Conservation (phyloP, 2,113 vertebrate species). For the Herpailurus yagouaroundi region DNA sequence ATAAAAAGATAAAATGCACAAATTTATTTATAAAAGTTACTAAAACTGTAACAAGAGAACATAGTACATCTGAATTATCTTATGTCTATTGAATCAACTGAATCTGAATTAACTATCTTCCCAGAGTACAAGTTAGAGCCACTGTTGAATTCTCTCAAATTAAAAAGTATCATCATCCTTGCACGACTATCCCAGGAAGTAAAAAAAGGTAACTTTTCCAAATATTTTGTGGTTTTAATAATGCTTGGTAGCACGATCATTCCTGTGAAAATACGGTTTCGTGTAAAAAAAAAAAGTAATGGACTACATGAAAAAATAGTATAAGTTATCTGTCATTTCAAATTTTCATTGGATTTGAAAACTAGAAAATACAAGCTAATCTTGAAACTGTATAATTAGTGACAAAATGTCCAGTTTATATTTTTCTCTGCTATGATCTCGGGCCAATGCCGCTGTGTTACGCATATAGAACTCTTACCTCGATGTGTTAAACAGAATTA, state of each 20-base stretch:
- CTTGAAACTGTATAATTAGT: not conserved
- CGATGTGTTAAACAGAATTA: not conserved
- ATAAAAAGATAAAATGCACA: not conserved
- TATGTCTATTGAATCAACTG: not conserved
- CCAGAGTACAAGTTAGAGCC: not conserved
- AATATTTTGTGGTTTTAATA: not conserved
- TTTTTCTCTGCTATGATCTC: not conserved
- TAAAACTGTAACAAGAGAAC: not conserved
- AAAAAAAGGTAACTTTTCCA: not conserved
- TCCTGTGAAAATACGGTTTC: not conserved
- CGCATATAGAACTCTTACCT: not conserved
- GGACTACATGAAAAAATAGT: not conserved
- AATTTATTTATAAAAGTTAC: not conserved
- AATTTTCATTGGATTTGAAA: constrained; percentile 22
- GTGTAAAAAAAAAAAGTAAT: not conserved
- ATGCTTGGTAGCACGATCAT: not conserved
- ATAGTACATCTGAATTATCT: not conserved
- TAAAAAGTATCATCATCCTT: not conserved
- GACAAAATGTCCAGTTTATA: not conserved
- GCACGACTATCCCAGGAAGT: not conserved
- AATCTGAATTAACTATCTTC: not conserved
- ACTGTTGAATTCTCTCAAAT: not conserved
- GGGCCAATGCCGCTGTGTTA: not conserved
- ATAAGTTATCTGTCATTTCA: not conserved
- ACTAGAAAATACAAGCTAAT: not conserved